Evolutionary conservation across 2,113 vertebrate species (phyloP).

Genomic region (Callipepla californica): DNA sequence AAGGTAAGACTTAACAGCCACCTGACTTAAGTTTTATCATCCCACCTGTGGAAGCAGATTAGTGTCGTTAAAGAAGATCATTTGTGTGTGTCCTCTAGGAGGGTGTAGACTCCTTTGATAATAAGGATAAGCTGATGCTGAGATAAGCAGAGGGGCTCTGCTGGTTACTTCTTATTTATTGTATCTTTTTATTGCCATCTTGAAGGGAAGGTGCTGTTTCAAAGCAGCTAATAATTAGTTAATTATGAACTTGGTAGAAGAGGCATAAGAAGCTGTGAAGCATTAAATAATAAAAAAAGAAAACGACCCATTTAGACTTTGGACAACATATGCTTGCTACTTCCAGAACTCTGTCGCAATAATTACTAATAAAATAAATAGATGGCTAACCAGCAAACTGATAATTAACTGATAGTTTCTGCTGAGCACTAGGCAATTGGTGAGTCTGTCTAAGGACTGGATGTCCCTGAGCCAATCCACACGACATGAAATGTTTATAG

Average conservation of each 20-base stretch:
- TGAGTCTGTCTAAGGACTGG: constrained; percentile 71
- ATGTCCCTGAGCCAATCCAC: constrained; percentile 81
- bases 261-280: constrained; percentile 78
- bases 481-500: constrained; percentile 86
- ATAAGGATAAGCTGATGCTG: constrained; percentile 84
- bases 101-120: constrained; percentile 81
- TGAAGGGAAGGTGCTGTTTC: constrained; percentile 81
- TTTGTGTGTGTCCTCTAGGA: constrained; percentile 64
- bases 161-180: constrained; percentile 85
- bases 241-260: constrained; percentile 87
- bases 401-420: constrained; percentile 89
- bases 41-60: constrained; percentile 79
- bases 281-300: constrained; percentile 80
- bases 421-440: constrained; percentile 79
- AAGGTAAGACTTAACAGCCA: constrained; percentile 56
- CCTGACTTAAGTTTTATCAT: constrained; percentile 59
- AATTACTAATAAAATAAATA: constrained; percentile 92
- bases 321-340: constrained; percentile 79
- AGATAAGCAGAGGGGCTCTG: constrained; percentile 79
- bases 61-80: constrained; percentile 71
- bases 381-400: constrained; percentile 88
- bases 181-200: constrained; percentile 82
- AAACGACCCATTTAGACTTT: constrained; percentile 82
- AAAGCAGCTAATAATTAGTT: constrained; percentile 88
- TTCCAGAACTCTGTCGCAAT: constrained; percentile 82